These are phyloP conservation scores for Zosterops japonicus DNA, from an alignment of 2,113 vertebrate genomes.

Conservation along the genomic window DNA sequence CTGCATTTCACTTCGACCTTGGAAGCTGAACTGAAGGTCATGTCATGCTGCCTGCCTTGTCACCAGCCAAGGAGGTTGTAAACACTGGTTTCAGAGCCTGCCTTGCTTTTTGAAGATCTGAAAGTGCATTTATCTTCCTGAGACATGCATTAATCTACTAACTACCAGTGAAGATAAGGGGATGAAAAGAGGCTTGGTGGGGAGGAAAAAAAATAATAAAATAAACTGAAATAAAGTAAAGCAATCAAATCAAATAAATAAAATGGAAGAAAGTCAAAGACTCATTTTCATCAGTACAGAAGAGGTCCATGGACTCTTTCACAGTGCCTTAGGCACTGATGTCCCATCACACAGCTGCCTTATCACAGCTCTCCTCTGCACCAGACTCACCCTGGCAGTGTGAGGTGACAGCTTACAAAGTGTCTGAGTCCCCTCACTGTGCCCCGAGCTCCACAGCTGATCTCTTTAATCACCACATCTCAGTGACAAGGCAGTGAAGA, in stretches of 20 bases:
- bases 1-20: neutral
- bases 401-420: slow-evolving; percentile 37
- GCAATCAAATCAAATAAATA: neutral
- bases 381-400: neutral
- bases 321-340: neutral
- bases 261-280: neutral
- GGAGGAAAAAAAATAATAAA: neutral
- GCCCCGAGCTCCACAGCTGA: neutral
- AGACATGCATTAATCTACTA: slow-evolving; percentile 51
- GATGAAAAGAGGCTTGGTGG: slow-evolving; percentile 12
- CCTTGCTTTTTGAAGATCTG: slow-evolving; percentile 49
- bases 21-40: neutral
- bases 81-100: slow-evolving; percentile 31
- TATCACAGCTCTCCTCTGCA: slow-evolving; percentile 21
- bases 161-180: slow-evolving; percentile 14
- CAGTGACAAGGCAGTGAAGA: neutral
- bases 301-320: neutral
- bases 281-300: neutral
- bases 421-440: neutral
- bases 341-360: neutral
- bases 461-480: neutral
- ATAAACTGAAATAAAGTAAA: neutral
- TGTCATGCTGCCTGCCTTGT: neutral
- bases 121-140: slow-evolving; percentile 54
- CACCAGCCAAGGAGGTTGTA: neutral